phyloP scores from a whole-genome alignment of 1,140 invertebrate species.

The Diorhabda carinulata region DNA sequence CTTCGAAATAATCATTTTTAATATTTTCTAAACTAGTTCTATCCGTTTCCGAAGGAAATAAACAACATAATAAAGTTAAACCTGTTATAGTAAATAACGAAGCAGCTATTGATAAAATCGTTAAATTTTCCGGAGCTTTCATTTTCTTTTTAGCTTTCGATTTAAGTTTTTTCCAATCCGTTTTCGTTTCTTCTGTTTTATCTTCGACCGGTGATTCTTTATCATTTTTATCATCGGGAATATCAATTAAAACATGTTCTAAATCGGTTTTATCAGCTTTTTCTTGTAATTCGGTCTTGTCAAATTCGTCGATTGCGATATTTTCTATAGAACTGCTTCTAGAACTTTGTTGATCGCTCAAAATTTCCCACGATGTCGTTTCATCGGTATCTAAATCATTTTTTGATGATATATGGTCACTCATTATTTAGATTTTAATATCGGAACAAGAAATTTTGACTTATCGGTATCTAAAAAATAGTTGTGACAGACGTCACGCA shows the following conservation, averaged over 20 bases:
- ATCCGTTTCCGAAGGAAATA: constrained; percentile 4
- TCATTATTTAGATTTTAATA: constrained; percentile 13
- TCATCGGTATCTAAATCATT: constrained; percentile 23
- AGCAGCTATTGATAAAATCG: constrained; percentile 21
- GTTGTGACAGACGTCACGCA: constrained; percentile 12
- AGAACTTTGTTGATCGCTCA: constrained; percentile 16
- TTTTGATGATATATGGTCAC: constrained; percentile 8
- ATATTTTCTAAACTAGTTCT: background rate
- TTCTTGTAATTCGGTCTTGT: background rate
- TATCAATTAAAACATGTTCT: background rate
- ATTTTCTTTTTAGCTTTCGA: constrained; percentile 4
- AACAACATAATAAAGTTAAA: constrained; percentile 18
- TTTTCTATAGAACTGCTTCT: constrained; percentile 18
- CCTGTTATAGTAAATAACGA: constrained; percentile 24
- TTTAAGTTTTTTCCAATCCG: background rate
- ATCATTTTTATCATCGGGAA: background rate
- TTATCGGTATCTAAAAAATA: constrained; percentile 4
- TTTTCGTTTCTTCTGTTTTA: background rate
- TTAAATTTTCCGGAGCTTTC: constrained; percentile 3
- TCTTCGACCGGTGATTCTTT: constrained; percentile 15
- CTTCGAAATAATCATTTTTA: too few relatives aligned
- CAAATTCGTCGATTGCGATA: background rate
- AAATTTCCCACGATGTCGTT: constrained; percentile 26
- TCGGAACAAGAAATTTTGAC: constrained; percentile 17
- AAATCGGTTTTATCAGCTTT: background rate